phyloP scores from a whole-genome alignment of 2,888 invertebrate species.

The Archips xylosteana region DNA sequence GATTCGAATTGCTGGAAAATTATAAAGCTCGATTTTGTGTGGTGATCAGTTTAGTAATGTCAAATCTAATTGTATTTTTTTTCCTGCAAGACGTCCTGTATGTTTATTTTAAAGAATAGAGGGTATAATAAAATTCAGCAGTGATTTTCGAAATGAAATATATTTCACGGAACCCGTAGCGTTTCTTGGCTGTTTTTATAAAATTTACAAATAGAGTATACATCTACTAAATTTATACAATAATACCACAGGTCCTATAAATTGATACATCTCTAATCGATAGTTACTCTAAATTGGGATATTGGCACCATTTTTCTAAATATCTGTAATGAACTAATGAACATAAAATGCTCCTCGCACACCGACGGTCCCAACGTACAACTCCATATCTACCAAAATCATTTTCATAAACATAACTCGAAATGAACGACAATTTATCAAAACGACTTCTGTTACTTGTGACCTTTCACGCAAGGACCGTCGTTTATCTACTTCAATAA shows the following conservation, averaged over 20 bases:
- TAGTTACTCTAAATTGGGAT: conserved; percentile 51
- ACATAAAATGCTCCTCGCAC: conserved; percentile 51
- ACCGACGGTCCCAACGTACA: conserved; percentile 50
- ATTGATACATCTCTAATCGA: conserved; percentile 57
- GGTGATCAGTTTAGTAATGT: too few species aligned
- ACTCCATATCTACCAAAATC: conserved; percentile 26
- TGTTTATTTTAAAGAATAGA: not conserved
- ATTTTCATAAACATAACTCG: not conserved
- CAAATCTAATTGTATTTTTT: too few species aligned
- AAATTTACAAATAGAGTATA: conserved; percentile 77
- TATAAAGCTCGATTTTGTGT: too few species aligned
- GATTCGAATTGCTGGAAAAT: too few species aligned
- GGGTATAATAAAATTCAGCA: conserved; percentile 52
- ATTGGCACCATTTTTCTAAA: conserved; percentile 73
- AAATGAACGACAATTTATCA: not conserved
- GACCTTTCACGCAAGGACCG: conserved; percentile 10
- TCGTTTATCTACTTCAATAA: conserved; percentile 27
- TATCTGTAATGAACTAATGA: conserved; percentile 45
- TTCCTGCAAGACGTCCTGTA: too few species aligned
- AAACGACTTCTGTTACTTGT: conserved; percentile 3
- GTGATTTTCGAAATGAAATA: conserved; percentile 78
- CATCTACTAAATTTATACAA: conserved; percentile 65
- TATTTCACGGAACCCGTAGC: conserved; percentile 85
- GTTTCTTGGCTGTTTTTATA: conserved; percentile 83
- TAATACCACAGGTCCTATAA: conserved; percentile 67